phyloP scores from a whole-genome alignment of 2,113 vertebrate species.

The Microtus richardsoni region DNA sequence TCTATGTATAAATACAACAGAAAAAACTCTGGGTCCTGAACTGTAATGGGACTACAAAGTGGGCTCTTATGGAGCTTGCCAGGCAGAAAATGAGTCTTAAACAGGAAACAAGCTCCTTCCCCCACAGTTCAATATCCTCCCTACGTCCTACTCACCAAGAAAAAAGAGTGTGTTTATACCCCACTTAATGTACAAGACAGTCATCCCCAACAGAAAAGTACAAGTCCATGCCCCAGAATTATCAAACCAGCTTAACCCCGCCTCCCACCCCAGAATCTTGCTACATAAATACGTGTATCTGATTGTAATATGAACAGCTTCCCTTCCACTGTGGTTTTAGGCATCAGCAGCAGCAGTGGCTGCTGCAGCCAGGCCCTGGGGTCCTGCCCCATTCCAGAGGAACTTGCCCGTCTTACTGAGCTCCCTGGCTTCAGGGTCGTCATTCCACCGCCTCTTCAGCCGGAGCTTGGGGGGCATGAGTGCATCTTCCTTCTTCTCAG shows the following conservation, averaged over 20 bases:
- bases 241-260: slow-evolving; percentile 72
- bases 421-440: slow-evolving; percentile 77
- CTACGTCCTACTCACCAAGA: slow-evolving; percentile 56
- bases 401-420: slow-evolving; percentile 70
- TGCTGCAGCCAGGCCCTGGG: slow-evolving; percentile 75
- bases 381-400: slow-evolving; percentile 78
- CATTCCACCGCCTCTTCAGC: slow-evolving; percentile 88
- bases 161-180: slow-evolving; percentile 67
- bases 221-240: slow-evolving; percentile 76
- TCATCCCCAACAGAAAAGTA: slow-evolving; percentile 73
- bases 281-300: slow-evolving; percentile 83
- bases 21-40: slow-evolving; percentile 67
- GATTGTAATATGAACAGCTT: slow-evolving; percentile 56
- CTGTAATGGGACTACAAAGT: slow-evolving; percentile 33
- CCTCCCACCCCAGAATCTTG: slow-evolving; percentile 74
- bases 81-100: slow-evolving; percentile 32
- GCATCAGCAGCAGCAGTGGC: slow-evolving; percentile 76
- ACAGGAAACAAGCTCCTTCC: slow-evolving; percentile 48
- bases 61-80: slow-evolving; percentile 52
- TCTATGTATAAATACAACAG: slow-evolving; percentile 67
- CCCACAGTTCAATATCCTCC: slow-evolving; percentile 45
- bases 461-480: slow-evolving; percentile 88
- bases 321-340: slow-evolving; percentile 62
- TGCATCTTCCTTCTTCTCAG: slow-evolving; percentile 86
- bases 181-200: slow-evolving; percentile 73